phyloP scores from a whole-genome alignment of 2,797 vertebrate genomes.

The Intellagama lesueurii region DNA sequence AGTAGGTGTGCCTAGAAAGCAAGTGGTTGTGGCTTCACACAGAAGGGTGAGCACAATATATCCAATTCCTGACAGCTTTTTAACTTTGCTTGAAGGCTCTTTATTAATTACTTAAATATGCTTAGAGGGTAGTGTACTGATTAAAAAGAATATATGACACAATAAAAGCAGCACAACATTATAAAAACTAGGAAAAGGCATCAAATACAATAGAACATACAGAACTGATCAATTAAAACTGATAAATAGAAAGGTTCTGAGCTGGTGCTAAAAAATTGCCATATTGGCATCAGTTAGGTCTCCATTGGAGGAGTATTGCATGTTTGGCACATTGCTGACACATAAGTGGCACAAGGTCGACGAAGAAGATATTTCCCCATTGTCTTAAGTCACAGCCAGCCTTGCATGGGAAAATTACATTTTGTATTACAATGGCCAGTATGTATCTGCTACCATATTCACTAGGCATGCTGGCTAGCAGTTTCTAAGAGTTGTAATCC shows the following conservation, averaged over 20 bases:
- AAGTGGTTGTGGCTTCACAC: neutral
- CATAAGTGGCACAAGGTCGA: neutral
- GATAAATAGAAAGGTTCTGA: neutral
- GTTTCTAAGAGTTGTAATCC: too few species aligned
- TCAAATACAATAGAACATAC: neutral
- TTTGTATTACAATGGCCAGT: too few species aligned
- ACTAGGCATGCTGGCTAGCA: too few species aligned
- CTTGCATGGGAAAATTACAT: neutral
- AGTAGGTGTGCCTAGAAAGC: too few species aligned
- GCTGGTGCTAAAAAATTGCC: neutral
- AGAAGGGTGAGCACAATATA: neutral
- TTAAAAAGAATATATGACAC: neutral
- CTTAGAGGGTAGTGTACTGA: neutral
- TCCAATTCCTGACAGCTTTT: neutral
- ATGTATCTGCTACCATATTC: too few species aligned
- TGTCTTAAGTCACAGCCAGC: neutral
- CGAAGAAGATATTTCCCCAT: neutral
- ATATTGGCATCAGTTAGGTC: neutral
- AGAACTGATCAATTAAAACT: neutral
- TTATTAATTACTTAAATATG: neutral
- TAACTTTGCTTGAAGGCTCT: neutral
- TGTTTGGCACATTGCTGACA: neutral
- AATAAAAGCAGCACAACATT: neutral
- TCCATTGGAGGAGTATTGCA: neutral
- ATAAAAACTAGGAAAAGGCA: neutral